Percentiles rank a stretch among this genome's conserved stretches.
These are phyloP conservation scores for Lindbergichthys nudifrons DNA, from an alignment of 2,797 vertebrate species.

Conservation along the genomic window DNA sequence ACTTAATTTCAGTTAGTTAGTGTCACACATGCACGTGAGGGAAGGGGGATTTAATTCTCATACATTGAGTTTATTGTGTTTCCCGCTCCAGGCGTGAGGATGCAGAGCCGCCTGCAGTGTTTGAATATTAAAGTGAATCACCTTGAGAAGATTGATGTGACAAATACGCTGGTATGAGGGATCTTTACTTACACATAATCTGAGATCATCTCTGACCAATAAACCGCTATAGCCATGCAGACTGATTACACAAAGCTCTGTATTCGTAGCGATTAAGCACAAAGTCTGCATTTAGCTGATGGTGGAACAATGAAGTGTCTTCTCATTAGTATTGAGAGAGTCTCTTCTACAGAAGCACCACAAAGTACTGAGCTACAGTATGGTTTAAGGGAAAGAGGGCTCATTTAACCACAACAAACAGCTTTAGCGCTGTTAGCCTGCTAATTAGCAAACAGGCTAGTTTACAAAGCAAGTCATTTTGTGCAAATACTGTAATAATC, in stretches of 20 bases:
- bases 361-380: slow-evolving; percentile 9
- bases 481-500: slow-evolving; percentile 16
- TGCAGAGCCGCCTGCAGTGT: slow-evolving; percentile 11
- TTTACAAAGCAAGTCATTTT: slow-evolving; percentile 13
- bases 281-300: slow-evolving; percentile 3
- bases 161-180: slow-evolving; percentile 67
- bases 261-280: background rate
- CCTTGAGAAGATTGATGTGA: slow-evolving; percentile 91
- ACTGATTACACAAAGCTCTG: slow-evolving; percentile 10
- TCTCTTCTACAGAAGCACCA: background rate
- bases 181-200: slow-evolving; percentile 20
- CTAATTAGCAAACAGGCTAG: slow-evolving; percentile 28
- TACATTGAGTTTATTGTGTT: slow-evolving; percentile 5
- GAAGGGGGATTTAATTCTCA: slow-evolving; percentile 28
- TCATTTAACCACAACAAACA: slow-evolving; percentile 30
- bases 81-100: slow-evolving; percentile 31
- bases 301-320: slow-evolving; percentile 8
- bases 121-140: slow-evolving; percentile 68
- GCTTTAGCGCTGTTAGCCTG: slow-evolving; percentile 6
- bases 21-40: slow-evolving; percentile 11
- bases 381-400: background rate
- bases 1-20: slow-evolving; percentile 19
- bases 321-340: slow-evolving; percentile 10
- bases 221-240: background rate
- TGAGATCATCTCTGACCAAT: slow-evolving; percentile 41